A percentile compares a stretch with the other conserved stretches of the same genome.
These are phyloP conservation scores for Ecliptopera silaceata DNA, from an alignment of 2,888 invertebrate species.

Conservation along the genomic window DNA sequence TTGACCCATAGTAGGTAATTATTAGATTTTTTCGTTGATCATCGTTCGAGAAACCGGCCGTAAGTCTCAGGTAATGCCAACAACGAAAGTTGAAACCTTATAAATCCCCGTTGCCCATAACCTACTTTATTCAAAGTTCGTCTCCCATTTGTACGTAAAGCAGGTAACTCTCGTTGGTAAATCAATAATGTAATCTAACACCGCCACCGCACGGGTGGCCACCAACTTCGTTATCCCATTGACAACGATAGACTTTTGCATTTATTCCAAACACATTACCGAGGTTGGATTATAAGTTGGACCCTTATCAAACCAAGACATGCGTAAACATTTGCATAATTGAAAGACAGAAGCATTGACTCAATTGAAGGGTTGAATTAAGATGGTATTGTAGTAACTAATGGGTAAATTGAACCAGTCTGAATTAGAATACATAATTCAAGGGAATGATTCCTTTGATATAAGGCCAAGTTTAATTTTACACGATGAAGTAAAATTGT, in stretches of 20 bases:
- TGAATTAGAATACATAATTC: slow-evolving; percentile 13
- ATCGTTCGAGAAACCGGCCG: too few species aligned
- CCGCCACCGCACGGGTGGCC: neutral
- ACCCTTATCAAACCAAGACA: slow-evolving; percentile 28
- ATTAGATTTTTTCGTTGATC: too few species aligned
- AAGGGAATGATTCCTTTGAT: too few species aligned
- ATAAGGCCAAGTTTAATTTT: too few species aligned
- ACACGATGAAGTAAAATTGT: too few species aligned
- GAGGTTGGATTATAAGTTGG: slow-evolving; percentile 25
- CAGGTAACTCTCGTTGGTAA: neutral
- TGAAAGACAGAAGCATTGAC: slow-evolving; percentile 22
- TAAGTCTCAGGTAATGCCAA: too few species aligned
- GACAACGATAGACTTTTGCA: slow-evolving; percentile 1
- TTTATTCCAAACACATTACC: slow-evolving; percentile 21
- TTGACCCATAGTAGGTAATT: too few species aligned
- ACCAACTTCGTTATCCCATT: neutral
- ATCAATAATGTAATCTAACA: neutral
- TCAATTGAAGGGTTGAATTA: slow-evolving; percentile 14
- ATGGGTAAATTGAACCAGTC: slow-evolving; percentile 14
- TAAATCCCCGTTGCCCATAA: too few species aligned
- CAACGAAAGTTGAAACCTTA: too few species aligned
- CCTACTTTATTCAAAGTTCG: too few species aligned
- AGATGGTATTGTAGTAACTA: slow-evolving; percentile 14
- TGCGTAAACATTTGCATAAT: slow-evolving; percentile 30
- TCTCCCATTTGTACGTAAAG: too few species aligned